Evolutionary conservation across 2,888 invertebrate genomes (phyloP).

Genomic region (Agrilus mali): DNA sequence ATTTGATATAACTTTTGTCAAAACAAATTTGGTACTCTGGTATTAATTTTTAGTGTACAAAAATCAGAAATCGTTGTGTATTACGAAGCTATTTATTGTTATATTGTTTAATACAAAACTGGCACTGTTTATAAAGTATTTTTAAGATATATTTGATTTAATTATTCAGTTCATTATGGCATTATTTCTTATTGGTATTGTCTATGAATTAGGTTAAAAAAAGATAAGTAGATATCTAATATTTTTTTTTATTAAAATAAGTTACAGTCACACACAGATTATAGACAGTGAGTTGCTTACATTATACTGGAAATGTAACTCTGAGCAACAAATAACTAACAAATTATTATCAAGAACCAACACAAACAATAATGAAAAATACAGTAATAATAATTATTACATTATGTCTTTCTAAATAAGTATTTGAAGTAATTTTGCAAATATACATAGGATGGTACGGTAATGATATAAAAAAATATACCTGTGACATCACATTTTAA

Average conservation of each 20-base stretch:
- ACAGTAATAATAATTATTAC: constrained; percentile 3
- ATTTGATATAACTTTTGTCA: too few relatives aligned
- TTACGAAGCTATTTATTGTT: too few relatives aligned
- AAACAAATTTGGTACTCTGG: too few relatives aligned
- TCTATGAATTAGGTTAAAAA: not conserved
- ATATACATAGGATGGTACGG: not conserved
- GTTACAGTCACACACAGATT: constrained; percentile 39
- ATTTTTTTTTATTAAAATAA: constrained; percentile 37
- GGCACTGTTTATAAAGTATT: too few relatives aligned
- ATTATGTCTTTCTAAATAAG: too few relatives aligned
- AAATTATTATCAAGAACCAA: constrained; percentile 31
- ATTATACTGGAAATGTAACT: constrained; percentile 30
- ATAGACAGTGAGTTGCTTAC: constrained; percentile 28
- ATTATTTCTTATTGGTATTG: too few relatives aligned
- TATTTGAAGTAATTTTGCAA: constrained; percentile 8
- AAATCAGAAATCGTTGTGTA: too few relatives aligned
- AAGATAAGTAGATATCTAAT: constrained; percentile 6
- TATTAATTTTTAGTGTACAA: too few relatives aligned
- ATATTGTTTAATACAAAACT: too few relatives aligned
- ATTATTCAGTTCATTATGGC: too few relatives aligned
- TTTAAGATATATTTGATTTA: too few relatives aligned
- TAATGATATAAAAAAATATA: constrained; percentile 7
- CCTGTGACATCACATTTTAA: too few relatives aligned
- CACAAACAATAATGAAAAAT: constrained; percentile 14
- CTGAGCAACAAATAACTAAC: constrained; percentile 39